These are phyloP conservation scores for Cheilosia pagana DNA, from an alignment of 2,888 invertebrate species.

Conservation along the genomic window DNA sequence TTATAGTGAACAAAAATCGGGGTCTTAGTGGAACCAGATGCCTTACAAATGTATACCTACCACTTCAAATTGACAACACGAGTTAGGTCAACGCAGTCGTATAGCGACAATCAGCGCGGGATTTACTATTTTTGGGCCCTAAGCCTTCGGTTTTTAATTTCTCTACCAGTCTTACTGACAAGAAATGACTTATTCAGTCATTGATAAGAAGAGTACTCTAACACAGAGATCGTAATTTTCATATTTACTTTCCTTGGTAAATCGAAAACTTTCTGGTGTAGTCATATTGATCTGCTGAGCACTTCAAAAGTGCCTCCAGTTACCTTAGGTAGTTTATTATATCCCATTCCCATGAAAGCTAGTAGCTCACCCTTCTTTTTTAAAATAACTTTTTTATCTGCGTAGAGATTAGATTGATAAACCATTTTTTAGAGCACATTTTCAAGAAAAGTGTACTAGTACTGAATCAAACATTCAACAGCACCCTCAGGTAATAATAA, in stretches of 20 bases:
- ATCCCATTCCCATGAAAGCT: slow-evolving; percentile 45
- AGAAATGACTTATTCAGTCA: slow-evolving; percentile 33
- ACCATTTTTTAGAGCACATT: not conserved
- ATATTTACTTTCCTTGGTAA: slow-evolving; percentile 34
- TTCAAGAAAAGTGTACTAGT: not conserved
- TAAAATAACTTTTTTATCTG: not conserved
- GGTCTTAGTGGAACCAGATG: too few species aligned
- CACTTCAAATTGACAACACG: too few species aligned
- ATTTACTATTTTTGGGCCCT: too few species aligned
- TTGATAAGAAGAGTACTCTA: slow-evolving; percentile 19
- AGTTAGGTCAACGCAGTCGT: too few species aligned
- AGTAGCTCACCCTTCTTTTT: slow-evolving; percentile 4
- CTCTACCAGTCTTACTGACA: slow-evolving; percentile 14
- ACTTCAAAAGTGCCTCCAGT: slow-evolving; percentile 56
- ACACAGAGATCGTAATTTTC: slow-evolving; percentile 20
- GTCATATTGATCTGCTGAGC: slow-evolving; percentile 34
- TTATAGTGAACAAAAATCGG: too few species aligned
- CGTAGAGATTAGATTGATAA: not conserved
- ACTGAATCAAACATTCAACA: not conserved
- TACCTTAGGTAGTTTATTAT: slow-evolving; percentile 53
- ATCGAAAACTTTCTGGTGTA: slow-evolving; percentile 26
- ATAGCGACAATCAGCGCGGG: too few species aligned
- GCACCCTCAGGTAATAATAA: slow-evolving; percentile 22
- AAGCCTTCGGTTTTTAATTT: slow-evolving; percentile 1
- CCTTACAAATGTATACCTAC: too few species aligned